Conservation (phyloP, 2,797 vertebrate species). For the Hippopotamyrus pictus region DNA sequence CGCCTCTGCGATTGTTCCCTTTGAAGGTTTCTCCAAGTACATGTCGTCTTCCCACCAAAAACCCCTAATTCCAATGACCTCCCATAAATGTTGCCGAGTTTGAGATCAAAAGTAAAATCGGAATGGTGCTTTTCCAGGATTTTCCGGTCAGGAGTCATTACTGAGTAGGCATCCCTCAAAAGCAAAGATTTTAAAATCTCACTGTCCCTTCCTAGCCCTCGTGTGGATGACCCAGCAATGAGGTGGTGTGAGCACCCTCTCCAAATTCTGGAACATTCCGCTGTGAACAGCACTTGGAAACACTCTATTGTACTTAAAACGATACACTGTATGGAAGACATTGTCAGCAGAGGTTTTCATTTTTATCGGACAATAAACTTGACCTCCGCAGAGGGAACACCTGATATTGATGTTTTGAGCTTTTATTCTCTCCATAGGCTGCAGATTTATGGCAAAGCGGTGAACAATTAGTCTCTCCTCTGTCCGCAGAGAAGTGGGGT, state of each 20-base stretch:
- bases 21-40: conserved; percentile 30
- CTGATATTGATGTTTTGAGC: conserved; percentile 43
- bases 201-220: conserved; percentile 47
- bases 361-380: conserved; percentile 54
- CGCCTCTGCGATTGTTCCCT: conserved; percentile 39
- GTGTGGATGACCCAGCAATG: conserved; percentile 58
- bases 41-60: conserved; percentile 27
- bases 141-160: not conserved
- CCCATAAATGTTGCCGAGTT: not conserved
- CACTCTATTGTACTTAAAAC: conserved; percentile 58
- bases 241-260: conserved; percentile 55
- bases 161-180: not conserved
- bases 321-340: conserved; percentile 46
- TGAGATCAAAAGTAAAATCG: not conserved
- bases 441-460: conserved; percentile 30
- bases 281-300: conserved; percentile 53
- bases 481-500: conserved; percentile 12
- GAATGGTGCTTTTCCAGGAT: not conserved
- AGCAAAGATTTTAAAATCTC: conserved; percentile 16
- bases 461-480: conserved; percentile 23
- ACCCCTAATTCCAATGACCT: not conserved
- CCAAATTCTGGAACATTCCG: conserved; percentile 50
- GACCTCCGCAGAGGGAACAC: conserved; percentile 59
- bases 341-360: conserved; percentile 50
- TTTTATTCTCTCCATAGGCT: conserved; percentile 27